A percentile compares a stretch with the other conserved stretches of the same genome.
Evolutionary conservation across 1,140 invertebrate genomes (phyloP).

Genomic region (Carposina sasakii): DNA sequence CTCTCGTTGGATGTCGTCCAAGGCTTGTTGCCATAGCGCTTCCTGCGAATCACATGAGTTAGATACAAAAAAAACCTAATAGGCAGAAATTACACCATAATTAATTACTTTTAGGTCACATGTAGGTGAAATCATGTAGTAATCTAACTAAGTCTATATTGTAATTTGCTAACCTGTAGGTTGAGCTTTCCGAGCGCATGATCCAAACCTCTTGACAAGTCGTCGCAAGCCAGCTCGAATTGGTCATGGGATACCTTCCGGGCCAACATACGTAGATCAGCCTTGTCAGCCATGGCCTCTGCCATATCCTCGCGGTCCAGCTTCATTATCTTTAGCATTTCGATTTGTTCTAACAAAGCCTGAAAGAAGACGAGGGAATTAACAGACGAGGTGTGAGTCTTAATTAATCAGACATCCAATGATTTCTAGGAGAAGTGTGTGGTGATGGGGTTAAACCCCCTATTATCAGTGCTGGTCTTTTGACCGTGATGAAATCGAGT

Average conservation of each 20-base stretch:
- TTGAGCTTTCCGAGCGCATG: conserved; percentile 77
- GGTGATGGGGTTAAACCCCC: too few relatives aligned
- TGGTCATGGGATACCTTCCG: conserved; percentile 81
- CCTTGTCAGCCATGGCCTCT: conserved; percentile 80
- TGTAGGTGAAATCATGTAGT: too few relatives aligned
- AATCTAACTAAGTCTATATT: too few relatives aligned
- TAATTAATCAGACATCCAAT: not conserved
- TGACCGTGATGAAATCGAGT: too few relatives aligned
- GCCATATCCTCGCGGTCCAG: conserved; percentile 79
- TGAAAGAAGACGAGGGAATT: conserved; percentile 23
- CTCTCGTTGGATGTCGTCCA: conserved; percentile 78
- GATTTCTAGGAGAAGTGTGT: too few relatives aligned
- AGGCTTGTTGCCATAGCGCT: conserved; percentile 75
- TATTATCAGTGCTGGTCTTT: too few relatives aligned
- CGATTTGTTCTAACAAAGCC: conserved; percentile 72
- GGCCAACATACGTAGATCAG: conserved; percentile 76
- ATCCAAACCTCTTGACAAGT: conserved; percentile 75
- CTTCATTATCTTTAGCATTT: conserved; percentile 73
- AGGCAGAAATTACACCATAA: too few relatives aligned
- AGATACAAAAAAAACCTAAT: not conserved
- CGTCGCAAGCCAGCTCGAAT: conserved; percentile 78
- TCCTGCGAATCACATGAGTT: conserved; percentile 63
- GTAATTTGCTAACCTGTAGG: conserved; percentile 63
- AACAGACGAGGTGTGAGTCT: not conserved
- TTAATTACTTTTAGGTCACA: too few relatives aligned